phyloP scores from a whole-genome alignment of 2,888 invertebrate genomes.

The Odontomyia ornata region DNA sequence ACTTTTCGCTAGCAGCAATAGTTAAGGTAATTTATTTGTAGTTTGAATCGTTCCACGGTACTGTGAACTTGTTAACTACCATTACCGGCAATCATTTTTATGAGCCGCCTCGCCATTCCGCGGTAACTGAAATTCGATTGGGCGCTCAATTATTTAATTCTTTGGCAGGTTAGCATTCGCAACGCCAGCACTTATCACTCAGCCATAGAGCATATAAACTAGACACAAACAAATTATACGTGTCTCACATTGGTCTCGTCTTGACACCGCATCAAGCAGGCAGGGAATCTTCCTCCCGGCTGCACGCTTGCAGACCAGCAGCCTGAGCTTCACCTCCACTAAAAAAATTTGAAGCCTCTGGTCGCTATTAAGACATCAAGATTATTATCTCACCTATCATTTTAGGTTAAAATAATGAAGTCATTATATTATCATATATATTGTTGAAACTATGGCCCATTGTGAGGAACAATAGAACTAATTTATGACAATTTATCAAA shows the following conservation, averaged over 20 bases:
- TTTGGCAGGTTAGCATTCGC: neutral
- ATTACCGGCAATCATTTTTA: neutral
- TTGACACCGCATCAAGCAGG: neutral
- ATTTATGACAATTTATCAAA: conserved; percentile 44
- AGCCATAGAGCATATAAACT: neutral
- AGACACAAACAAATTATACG: neutral
- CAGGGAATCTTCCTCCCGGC: neutral
- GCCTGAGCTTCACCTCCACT: neutral
- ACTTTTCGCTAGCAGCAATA: neutral
- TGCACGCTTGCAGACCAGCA: neutral
- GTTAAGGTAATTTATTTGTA: neutral
- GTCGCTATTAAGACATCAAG: conserved; percentile 37
- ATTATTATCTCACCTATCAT: conserved; percentile 33
- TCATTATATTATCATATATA: conserved; percentile 40
- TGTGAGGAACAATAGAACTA: conserved; percentile 42
- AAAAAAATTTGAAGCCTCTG: neutral
- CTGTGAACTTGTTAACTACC: conserved; percentile 30
- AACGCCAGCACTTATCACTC: neutral
- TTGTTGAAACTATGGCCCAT: conserved; percentile 36
- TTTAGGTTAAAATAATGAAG: conserved; percentile 32
- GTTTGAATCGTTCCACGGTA: neutral
- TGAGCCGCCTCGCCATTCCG: neutral
- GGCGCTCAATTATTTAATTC: neutral
- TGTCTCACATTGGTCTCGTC: neutral
- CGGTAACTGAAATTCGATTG: neutral